Percentiles rank a stretch among this genome's conserved stretches.
Evolutionary conservation across 2,113 vertebrate species (phyloP).

Genomic region (Eclectus roratus): DNA sequence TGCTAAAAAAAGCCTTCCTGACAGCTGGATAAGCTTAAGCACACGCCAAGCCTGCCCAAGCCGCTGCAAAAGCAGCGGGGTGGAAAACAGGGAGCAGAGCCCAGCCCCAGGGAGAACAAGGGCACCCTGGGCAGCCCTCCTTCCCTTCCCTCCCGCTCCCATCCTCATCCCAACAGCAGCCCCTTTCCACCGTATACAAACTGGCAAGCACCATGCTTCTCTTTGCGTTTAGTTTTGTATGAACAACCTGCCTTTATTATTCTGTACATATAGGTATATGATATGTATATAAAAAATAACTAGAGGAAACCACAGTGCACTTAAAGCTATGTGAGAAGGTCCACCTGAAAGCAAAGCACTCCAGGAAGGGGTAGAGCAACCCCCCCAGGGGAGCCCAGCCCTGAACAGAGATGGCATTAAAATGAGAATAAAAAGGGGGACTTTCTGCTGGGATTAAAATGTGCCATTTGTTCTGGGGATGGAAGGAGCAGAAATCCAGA

Average conservation of each 20-base stretch:
- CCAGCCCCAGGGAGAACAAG: fast-evolving
- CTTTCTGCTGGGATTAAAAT: slow-evolving; percentile 40
- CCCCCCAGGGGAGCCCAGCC: not conserved
- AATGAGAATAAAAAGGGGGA: not conserved
- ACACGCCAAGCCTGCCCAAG: not conserved
- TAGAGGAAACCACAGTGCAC: not conserved
- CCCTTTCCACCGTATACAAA: not conserved
- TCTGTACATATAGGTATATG: not conserved
- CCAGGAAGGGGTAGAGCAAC: not conserved
- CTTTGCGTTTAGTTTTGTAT: not conserved
- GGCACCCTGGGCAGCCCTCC: not conserved
- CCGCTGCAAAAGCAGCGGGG: not conserved
- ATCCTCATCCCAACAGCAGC: not conserved
- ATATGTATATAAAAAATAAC: slow-evolving; percentile 21
- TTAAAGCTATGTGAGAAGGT: slow-evolving; percentile 43
- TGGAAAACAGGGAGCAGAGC: not conserved
- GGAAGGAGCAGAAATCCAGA: slow-evolving; percentile 28
- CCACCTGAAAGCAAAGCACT: slow-evolving; percentile 45
- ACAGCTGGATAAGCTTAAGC: slow-evolving; percentile 55
- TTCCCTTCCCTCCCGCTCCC: not conserved
- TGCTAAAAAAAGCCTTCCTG: slow-evolving; percentile 53
- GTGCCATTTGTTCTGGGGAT: slow-evolving; percentile 20
- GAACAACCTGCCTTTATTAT: slow-evolving; percentile 53
- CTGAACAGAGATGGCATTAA: not conserved
- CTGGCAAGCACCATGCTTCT: not conserved